Evolutionary conservation across 2,888 invertebrate genomes (phyloP).

Genomic region (Trisateles emortualis): DNA sequence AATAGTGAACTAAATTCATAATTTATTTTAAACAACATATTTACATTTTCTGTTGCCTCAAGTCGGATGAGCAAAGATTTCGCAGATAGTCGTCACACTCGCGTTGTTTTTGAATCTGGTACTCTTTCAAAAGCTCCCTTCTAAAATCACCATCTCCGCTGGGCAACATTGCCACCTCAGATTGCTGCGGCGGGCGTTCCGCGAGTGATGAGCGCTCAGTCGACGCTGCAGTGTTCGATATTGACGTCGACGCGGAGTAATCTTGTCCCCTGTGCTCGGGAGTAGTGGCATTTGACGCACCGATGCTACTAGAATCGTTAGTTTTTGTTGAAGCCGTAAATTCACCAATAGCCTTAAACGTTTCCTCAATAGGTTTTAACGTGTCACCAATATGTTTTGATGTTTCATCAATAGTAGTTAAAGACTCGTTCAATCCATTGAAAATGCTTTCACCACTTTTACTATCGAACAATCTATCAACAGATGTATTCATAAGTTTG

Average conservation of each 20-base stretch:
- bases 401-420: conserved; percentile 74
- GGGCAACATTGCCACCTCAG: conserved; percentile 62
- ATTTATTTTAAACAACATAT: conserved; percentile 36
- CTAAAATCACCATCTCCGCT: conserved; percentile 75
- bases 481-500: conserved; percentile 95
- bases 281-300: conserved; percentile 86
- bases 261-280: conserved; percentile 90
- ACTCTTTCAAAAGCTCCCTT: conserved; percentile 92
- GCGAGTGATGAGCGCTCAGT: conserved; percentile 82
- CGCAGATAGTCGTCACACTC: conserved; percentile 82
- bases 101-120: conserved; percentile 92
- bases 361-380: conserved; percentile 72
- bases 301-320: conserved; percentile 68
- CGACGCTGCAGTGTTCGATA: conserved; percentile 90
- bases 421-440: conserved; percentile 89
- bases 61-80: conserved; percentile 76
- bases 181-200: conserved; percentile 64
- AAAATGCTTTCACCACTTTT: conserved; percentile 92
- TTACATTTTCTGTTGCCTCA: conserved; percentile 75
- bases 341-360: conserved; percentile 68
- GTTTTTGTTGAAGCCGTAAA: conserved; percentile 57
- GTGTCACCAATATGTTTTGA: conserved; percentile 68
- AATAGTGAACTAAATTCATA: conserved; percentile 11
- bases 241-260: conserved; percentile 88
- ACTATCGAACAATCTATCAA: conserved; percentile 95